Evolutionary conservation across 2,113 vertebrate genomes (phyloP).

Genomic region (Heterocephalus glaber): DNA sequence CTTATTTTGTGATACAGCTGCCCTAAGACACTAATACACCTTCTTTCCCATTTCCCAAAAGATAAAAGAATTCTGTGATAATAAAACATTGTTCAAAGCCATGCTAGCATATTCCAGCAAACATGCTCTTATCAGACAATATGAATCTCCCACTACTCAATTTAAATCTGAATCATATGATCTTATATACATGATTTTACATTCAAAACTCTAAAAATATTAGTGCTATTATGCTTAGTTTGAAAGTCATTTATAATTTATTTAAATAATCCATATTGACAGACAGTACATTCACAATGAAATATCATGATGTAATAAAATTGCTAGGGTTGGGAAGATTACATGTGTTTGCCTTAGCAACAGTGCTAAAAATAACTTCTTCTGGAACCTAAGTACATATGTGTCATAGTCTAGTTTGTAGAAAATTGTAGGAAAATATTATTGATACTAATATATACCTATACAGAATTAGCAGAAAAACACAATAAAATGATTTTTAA

Average conservation of each 20-base stretch:
- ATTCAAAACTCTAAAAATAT: neutral
- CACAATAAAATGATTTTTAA: neutral
- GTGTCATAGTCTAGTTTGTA: neutral
- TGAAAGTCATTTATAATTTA: neutral
- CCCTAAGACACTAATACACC: neutral
- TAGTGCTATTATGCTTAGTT: neutral
- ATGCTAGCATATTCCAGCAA: neutral
- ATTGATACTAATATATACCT: neutral
- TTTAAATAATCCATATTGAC: neutral
- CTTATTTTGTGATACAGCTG: neutral
- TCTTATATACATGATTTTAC: neutral
- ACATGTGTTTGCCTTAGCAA: neutral
- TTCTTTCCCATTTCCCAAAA: neutral
- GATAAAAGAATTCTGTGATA: neutral
- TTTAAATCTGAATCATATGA: neutral
- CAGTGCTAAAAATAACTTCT: conserved; percentile 20
- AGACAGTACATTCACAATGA: neutral
- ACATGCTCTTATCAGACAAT: neutral
- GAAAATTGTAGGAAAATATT: neutral
- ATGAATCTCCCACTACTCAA: neutral
- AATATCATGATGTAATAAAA: conserved; percentile 10
- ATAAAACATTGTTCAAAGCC: neutral
- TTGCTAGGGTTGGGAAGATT: neutral
- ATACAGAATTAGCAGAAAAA: neutral
- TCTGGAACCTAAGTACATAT: neutral